phyloP scores from a whole-genome alignment of 1,140 invertebrate species.

The Trichonephila clavipes region DNA sequence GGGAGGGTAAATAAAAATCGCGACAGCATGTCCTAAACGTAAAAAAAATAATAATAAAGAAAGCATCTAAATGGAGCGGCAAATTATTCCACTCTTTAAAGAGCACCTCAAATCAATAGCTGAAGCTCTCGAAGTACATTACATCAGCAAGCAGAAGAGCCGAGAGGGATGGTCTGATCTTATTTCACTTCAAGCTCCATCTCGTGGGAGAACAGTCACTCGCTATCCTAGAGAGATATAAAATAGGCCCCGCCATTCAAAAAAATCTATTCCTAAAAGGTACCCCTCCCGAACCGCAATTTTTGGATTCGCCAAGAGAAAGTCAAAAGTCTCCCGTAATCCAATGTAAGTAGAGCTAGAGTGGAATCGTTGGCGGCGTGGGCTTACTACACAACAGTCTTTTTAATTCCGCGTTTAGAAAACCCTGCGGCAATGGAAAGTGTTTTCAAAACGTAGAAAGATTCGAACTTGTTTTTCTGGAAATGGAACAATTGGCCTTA shows the following conservation, averaged over 20 bases:
- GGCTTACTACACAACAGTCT: constrained; percentile 64
- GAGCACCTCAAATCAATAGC: constrained; percentile 75
- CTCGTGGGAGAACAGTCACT: constrained; percentile 62
- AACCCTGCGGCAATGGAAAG: background rate
- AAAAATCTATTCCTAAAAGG: constrained; percentile 73
- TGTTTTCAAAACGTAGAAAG: background rate
- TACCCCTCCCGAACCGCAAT: constrained; percentile 63
- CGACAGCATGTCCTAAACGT: background rate
- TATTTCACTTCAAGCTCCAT: constrained; percentile 67
- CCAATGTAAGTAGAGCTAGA: constrained; percentile 72
- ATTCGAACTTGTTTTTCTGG: background rate
- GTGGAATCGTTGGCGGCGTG: constrained; percentile 61
- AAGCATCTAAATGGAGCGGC: constrained; percentile 60
- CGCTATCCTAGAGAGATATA: constrained; percentile 28
- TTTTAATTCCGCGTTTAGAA: constrained; percentile 10
- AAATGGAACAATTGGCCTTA: background rate
- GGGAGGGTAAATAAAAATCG: constrained; percentile 63
- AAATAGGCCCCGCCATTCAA: constrained; percentile 3
- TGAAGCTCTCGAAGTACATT: constrained; percentile 71
- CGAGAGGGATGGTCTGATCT: constrained; percentile 48
- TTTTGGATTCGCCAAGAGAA: constrained; percentile 65
- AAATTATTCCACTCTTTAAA: constrained; percentile 74
- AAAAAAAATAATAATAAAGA: constrained; percentile 36
- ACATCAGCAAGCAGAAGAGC: constrained; percentile 43
- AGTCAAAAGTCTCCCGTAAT: constrained; percentile 62